Percentiles rank a stretch among this genome's conserved stretches.
These are phyloP conservation scores for Dendrolimus houi DNA, from an alignment of 2,888 invertebrate genomes.

Conservation along the genomic window DNA sequence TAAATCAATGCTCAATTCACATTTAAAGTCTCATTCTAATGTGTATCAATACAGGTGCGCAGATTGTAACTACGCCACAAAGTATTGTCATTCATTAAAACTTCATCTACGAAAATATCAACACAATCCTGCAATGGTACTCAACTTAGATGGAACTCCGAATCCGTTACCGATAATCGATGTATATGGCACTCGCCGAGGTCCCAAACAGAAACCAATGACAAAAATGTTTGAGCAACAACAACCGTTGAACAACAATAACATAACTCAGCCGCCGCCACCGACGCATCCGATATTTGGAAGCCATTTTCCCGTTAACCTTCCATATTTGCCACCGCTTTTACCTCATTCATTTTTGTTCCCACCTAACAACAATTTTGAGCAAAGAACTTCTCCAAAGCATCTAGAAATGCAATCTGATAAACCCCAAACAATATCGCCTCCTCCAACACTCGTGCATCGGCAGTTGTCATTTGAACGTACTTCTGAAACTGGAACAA, in stretches of 20 bases:
- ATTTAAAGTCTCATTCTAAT: conserved; percentile 95
- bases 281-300: conserved; percentile 58
- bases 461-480: conserved; percentile 54
- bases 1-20: conserved; percentile 99
- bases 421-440: conserved; percentile 31
- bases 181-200: conserved; percentile 92
- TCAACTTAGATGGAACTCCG: conserved; percentile 92
- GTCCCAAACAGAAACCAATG: conserved; percentile 81
- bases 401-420: conserved; percentile 33
- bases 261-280: conserved; percentile 37
- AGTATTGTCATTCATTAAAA: conserved; percentile 98
- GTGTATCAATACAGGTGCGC: conserved; percentile 95
- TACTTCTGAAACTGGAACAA: conserved; percentile 23
- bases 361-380: conserved; percentile 66
- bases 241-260: conserved; percentile 25
- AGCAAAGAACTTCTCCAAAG: conserved; percentile 45
- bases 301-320: conserved; percentile 59
- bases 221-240: conserved; percentile 54
- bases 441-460: conserved; percentile 54
- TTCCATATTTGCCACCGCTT: conserved; percentile 64
- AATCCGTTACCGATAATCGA: conserved; percentile 93
- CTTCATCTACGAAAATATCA: conserved; percentile 94
- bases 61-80: conserved; percentile 96
- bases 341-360: conserved; percentile 66
- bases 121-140: conserved; percentile 93